phyloP scores from a whole-genome alignment of 2,888 invertebrate species.

The Pachycephus smyrnensis region DNA sequence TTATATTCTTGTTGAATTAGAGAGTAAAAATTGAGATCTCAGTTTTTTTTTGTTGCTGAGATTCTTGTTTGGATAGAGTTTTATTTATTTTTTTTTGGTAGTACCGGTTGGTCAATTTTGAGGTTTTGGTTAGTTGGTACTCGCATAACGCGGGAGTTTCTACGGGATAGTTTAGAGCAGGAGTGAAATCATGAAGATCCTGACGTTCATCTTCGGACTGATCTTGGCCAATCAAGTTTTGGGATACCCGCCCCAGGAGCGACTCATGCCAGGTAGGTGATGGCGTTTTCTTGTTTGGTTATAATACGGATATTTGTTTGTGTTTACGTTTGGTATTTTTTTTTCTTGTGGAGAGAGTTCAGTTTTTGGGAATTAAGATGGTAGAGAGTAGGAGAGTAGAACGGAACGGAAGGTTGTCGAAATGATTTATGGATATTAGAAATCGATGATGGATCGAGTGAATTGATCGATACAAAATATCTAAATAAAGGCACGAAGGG shows the following conservation, averaged over 20 bases:
- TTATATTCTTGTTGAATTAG: neutral
- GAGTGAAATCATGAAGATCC: slow-evolving; percentile 45
- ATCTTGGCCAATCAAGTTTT: slow-evolving; percentile 48
- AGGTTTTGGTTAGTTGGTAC: neutral
- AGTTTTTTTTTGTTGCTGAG: neutral
- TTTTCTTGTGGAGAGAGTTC: neutral
- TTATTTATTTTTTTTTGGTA: slow-evolving; percentile 11
- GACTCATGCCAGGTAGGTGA: slow-evolving; percentile 55
- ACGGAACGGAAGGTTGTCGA: neutral
- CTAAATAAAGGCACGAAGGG: neutral
- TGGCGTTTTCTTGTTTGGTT: neutral
- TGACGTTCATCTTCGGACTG: slow-evolving; percentile 39
- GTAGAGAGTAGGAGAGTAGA: neutral
- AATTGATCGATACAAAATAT: neutral
- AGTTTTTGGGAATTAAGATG: neutral
- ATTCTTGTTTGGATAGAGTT: slow-evolving; percentile 5
- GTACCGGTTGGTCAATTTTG: slow-evolving; percentile 13
- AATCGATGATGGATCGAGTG: neutral
- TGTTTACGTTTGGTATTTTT: neutral
- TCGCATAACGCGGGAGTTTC: neutral
- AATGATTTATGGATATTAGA: neutral
- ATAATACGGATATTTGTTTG: neutral
- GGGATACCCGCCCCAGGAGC: slow-evolving; percentile 60
- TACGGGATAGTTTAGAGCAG: slow-evolving; percentile 28
- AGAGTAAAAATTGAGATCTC: neutral